Conservation (phyloP, 92 coral and sea anemone genomes). For the Porites evermanni region DNA sequence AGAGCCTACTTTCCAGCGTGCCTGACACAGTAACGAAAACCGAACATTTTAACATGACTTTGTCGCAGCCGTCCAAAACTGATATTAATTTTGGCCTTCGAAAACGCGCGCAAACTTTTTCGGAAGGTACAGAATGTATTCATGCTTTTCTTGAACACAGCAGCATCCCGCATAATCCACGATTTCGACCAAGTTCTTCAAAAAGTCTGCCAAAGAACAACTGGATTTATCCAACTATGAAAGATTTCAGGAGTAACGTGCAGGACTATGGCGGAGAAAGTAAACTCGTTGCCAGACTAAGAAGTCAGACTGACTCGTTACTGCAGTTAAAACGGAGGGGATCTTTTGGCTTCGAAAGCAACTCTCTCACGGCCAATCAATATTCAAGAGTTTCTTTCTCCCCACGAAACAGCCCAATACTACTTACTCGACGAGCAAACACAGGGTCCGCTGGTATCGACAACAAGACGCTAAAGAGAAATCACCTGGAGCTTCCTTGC, state of each 20-base stretch:
- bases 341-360: not conserved
- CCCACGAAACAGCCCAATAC: not conserved
- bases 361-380: not conserved
- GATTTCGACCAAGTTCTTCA: not conserved
- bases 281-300: not conserved
- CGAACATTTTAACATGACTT: not conserved
- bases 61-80: not conserved
- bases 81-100: not conserved
- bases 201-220: not conserved
- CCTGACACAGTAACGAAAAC: not conserved
- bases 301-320: conserved; percentile 3
- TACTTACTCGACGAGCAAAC: not conserved
- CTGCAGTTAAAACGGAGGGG: not conserved
- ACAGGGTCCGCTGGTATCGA: not conserved
- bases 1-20: not conserved
- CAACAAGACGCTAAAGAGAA: not conserved
- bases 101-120: not conserved
- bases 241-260: not conserved
- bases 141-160: not conserved
- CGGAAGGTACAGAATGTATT: not conserved
- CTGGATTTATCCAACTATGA: not conserved
- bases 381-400: not conserved
- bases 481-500: not conserved
- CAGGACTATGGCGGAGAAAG: not conserved
- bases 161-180: not conserved